Percentiles rank a stretch among this genome's conserved stretches.
phyloP scores from a whole-genome alignment of 1,140 invertebrate species.

The Oppia nitens region DNA sequence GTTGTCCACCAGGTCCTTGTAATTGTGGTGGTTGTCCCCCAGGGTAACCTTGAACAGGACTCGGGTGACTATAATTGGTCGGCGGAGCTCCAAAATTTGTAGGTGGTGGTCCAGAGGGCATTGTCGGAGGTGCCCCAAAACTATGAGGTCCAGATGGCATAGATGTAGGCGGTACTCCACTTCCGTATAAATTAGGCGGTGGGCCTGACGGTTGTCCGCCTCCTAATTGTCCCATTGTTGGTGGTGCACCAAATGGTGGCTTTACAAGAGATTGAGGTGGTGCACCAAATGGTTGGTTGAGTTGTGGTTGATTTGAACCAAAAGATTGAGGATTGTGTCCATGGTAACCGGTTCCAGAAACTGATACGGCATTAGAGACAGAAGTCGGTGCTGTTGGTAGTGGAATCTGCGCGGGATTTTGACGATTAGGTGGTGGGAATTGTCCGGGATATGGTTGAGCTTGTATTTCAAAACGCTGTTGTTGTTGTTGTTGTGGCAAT shows the following conservation, averaged over 20 bases:
- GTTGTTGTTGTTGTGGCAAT: background rate
- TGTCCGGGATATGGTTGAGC: background rate
- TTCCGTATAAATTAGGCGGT: background rate
- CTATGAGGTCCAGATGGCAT: background rate
- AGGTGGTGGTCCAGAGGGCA: background rate
- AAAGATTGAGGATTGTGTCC: background rate
- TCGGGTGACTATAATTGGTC: no score
- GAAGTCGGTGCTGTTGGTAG: background rate
- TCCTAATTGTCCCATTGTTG: background rate
- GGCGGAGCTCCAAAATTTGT: background rate
- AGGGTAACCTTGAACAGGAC: background rate
- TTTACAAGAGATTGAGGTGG: background rate
- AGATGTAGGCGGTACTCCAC: background rate
- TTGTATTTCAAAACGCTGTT: background rate
- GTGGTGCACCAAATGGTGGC: conserved; percentile 4
- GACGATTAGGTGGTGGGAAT: background rate
- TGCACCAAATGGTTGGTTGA: background rate
- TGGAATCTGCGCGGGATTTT: background rate
- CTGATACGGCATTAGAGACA: background rate
- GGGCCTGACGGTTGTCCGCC: background rate
- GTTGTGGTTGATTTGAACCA: background rate
- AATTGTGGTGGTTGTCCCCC: background rate
- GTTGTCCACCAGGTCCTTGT: background rate
- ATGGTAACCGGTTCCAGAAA: no score
- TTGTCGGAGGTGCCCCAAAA: background rate